phyloP scores from a whole-genome alignment of 2,888 invertebrate genomes.

The Hylaea fasciaria region DNA sequence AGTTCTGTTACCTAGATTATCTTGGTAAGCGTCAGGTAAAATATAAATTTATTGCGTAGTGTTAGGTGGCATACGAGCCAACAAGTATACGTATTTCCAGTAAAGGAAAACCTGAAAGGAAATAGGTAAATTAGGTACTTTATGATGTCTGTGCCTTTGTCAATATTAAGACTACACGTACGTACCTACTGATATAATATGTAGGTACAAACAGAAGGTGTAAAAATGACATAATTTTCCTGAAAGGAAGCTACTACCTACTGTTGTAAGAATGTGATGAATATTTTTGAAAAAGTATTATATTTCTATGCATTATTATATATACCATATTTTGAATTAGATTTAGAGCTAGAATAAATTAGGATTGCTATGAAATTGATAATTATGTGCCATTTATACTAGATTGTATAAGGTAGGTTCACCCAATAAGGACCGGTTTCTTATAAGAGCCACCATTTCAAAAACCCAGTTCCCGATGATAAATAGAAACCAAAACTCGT shows the following conservation, averaged over 20 bases:
- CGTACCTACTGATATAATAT: not conserved
- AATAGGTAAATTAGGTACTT: not conserved
- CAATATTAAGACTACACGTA: conserved; percentile 14
- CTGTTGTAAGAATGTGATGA: conserved; percentile 40
- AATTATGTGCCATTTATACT: conserved; percentile 29
- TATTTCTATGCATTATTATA: conserved; percentile 30
- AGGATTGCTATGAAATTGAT: conserved; percentile 17
- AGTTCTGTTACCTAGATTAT: too few species aligned
- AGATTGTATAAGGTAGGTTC: not conserved
- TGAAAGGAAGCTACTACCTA: conserved; percentile 36
- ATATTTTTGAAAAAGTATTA: conserved; percentile 58
- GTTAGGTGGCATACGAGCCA: not conserved
- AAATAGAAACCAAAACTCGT: too few species aligned
- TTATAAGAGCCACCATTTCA: too few species aligned
- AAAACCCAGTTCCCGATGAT: too few species aligned
- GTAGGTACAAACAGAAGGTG: not conserved
- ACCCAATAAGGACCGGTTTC: too few species aligned
- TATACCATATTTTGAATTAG: not conserved
- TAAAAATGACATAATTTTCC: conserved; percentile 25
- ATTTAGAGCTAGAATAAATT: conserved; percentile 5
- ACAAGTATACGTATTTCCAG: not conserved
- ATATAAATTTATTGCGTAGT: too few species aligned
- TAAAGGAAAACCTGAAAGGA: conserved; percentile 1
- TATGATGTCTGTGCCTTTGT: conserved; percentile 19
- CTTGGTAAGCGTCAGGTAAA: too few species aligned